These are phyloP conservation scores for Sitta europaea DNA, from an alignment of 2,113 vertebrate genomes.

Conservation along the genomic window DNA sequence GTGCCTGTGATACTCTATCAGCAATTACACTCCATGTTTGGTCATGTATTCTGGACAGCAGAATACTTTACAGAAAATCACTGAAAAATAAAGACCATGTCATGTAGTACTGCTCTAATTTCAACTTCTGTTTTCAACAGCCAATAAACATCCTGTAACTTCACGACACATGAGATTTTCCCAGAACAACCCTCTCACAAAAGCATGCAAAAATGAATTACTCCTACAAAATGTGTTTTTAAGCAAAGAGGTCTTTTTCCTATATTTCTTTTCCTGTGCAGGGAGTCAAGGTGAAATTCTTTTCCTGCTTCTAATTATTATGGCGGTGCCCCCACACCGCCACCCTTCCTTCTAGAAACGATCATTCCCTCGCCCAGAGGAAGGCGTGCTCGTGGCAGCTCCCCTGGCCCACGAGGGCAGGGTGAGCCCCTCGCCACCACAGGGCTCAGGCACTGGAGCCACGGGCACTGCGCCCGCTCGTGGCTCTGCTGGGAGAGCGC, in stretches of 20 bases:
- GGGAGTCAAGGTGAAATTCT: not conserved
- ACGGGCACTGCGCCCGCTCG: not conserved
- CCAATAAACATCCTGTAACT: not conserved
- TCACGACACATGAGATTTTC: not conserved
- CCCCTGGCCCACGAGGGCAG: not conserved
- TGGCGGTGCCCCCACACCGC: accelerated
- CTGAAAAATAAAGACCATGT: not conserved
- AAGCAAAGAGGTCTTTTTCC: not conserved
- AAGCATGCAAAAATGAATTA: not conserved
- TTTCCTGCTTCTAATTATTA: not conserved
- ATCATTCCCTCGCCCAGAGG: not conserved
- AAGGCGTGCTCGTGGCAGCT: not conserved
- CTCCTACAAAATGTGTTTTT: not conserved
- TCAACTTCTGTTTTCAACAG: not conserved
- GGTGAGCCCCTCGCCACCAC: not conserved
- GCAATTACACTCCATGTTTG: not conserved
- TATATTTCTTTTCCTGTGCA: not conserved
- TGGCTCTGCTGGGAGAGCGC: not conserved
- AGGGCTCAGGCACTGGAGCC: not conserved
- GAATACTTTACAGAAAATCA: not conserved
- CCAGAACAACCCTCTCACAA: not conserved
- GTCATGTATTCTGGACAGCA: not conserved
- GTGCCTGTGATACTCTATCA: not conserved
- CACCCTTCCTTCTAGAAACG: not conserved
- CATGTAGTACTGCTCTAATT: not conserved